Evolutionary conservation across 2,888 invertebrate genomes (phyloP).

Genomic region (Mylabris sibirica): DNA sequence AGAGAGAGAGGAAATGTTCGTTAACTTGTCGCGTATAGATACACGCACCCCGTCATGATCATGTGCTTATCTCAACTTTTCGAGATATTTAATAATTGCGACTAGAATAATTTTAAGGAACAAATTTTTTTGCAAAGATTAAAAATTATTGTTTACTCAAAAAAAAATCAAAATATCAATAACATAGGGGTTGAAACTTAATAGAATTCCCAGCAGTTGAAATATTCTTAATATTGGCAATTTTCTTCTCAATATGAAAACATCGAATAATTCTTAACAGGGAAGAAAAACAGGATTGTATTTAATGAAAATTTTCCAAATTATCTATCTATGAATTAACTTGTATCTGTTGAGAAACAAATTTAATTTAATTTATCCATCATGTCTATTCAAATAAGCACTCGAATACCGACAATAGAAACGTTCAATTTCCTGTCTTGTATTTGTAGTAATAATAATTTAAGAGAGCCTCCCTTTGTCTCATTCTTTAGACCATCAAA

Average conservation of each 20-base stretch:
- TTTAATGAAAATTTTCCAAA: background rate
- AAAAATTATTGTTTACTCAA: background rate
- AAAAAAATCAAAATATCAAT: background rate
- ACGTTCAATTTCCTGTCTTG: background rate
- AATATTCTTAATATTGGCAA: background rate
- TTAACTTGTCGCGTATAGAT: background rate
- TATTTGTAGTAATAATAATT: background rate
- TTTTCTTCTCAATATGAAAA: background rate
- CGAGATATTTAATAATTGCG: background rate
- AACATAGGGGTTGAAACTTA: background rate
- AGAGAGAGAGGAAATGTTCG: background rate
- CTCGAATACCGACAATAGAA: conserved; percentile 3
- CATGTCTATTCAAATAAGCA: background rate
- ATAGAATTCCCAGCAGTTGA: background rate
- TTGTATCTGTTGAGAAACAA: background rate
- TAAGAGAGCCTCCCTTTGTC: background rate
- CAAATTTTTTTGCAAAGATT: background rate
- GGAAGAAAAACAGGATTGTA: background rate
- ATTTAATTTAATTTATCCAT: background rate
- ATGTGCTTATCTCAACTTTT: background rate
- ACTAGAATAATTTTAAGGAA: background rate
- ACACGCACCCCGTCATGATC: too few relatives aligned
- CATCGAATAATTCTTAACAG: background rate
- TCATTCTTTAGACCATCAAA: background rate
- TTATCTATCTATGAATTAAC: background rate